Evolutionary conservation across 2,797 vertebrate genomes (phyloP), one percentile per base, ranked within the genome.

Genomic region (Gadopsis bispinosus): DNA sequence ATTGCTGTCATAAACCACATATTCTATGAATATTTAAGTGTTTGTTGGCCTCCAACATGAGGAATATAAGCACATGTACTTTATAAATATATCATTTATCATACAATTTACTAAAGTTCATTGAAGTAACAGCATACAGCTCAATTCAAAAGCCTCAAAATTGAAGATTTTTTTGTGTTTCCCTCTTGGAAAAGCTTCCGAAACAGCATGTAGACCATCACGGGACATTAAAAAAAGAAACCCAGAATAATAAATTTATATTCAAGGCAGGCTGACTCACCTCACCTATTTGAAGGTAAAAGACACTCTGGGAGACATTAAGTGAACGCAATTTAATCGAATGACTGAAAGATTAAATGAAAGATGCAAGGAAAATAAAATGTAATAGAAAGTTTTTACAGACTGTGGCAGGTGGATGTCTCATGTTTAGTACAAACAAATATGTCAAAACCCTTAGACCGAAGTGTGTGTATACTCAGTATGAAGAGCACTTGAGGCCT

Each of bases 401-500:
- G 12, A 31, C 35, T 14, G 37, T 33, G 56, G 53, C 62, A 74
- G 69, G 61, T 68, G 61, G 65, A 70, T 47, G 67, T 69, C 35
- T 61, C 45, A 65, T 50, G 43, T 33, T 71, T 6, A 59, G 51
- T 45, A 13, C 59, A 79, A 70, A 77, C 50, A 63, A 75, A 75
- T 9, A 74, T 22, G 35, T 41, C 19, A 58, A 53, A 62, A 35
- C 7, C 41, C 54, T 31, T n/a, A 7, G 54, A 43, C 48, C 48
- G 48, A 35, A 7, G 35, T 37, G 6, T 33, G 33, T 33, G 33
- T 33, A 37, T 37, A 37, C 35, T 37, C 35, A 8, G 35, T 7
- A 37, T 37, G 35, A 37, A 19, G 68, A 65, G 61, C 77, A 73
- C 79, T 68, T 64, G 48, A 84, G 43, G 43, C 62, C 63, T 33